phyloP scores from a whole-genome alignment of 2,113 vertebrate genomes.

The Osmerus eperlanus region DNA sequence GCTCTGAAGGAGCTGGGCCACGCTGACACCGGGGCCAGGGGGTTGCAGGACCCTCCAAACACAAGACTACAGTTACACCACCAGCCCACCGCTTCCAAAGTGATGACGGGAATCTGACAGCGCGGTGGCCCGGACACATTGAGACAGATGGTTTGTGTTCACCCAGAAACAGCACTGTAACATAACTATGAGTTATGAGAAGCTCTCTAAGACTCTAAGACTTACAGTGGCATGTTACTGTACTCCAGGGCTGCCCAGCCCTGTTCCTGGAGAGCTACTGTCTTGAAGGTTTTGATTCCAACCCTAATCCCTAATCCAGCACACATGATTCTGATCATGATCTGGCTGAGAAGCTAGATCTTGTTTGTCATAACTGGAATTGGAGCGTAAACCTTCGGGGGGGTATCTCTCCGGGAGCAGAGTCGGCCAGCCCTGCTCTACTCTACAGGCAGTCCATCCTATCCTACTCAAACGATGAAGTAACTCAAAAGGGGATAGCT shows the following conservation, averaged over 20 bases:
- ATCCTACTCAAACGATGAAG: background rate
- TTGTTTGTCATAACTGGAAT: too few species aligned
- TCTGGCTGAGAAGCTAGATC: too few species aligned
- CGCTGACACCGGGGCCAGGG: conserved; percentile 21
- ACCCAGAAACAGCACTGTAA: background rate
- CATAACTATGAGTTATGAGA: background rate
- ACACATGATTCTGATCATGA: too few species aligned
- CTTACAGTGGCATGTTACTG: background rate
- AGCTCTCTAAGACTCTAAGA: too few species aligned
- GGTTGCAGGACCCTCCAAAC: background rate
- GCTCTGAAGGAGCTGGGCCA: conserved; percentile 43
- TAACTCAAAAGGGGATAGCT: background rate
- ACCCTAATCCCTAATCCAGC: too few species aligned
- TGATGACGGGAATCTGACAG: background rate
- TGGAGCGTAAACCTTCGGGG: too few species aligned
- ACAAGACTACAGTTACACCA: conserved; percentile 1
- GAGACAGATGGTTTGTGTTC: background rate
- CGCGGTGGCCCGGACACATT: background rate
- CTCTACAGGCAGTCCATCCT: background rate
- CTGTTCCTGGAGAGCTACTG: background rate
- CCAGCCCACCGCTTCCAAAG: background rate
- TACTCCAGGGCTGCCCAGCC: background rate
- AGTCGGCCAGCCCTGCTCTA: background rate
- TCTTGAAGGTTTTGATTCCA: too few species aligned
- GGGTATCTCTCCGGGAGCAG: too few species aligned